Evolutionary conservation across 1,140 invertebrate genomes (phyloP), one percentile per base, ranked within the genome.

Genomic region (Venturia canescens): DNA sequence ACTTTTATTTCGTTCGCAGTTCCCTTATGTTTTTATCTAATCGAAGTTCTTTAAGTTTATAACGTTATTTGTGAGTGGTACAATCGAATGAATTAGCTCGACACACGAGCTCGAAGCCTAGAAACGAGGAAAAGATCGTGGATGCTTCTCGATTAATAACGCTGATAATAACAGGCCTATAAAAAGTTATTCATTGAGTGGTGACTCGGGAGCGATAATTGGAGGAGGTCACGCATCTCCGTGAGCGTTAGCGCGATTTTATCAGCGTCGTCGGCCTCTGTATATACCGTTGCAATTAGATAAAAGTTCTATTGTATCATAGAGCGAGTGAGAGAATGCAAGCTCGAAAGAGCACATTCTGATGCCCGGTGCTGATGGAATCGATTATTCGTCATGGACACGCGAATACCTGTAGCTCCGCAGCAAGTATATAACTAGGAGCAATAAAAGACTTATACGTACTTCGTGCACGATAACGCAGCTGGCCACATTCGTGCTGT

Each of bases 331-430:
- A 44, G 16, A 21, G 50, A 53, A 53, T 1, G 18, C 1, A 18
- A 53, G 50, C n/a, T 53, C 50, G n/a, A 53, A 53, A 21, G n/a
- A n/a, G n/a, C n/a, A 53, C 16, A 53, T 53, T 53, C n/a, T n/a
- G n/a, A n/a, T n/a, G 50, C 18, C n/a, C 16, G 72, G 78, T 26
- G 70, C 34, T 50, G 69, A 79, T 57, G 78, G 23, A 72, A 80
- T 23, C 50, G 44, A 57, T 71, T 34, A 60, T 79, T 71, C 67
- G 23, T 72, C 18, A 11, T 31, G 50, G 31, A 21, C 79, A 80
- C 79, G 79, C 79, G 79, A 80, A 66, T 75, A 80, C 71, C 79
- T 75, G 79, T 80, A 50, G 79, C 29, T 44, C 18, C 21, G 66
- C 23, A 18, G 67, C 31, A 69, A 31, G 67, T 69, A 69, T 21